Conservation (phyloP, 2,113 vertebrate species). For the Mohoua ochrocephala region DNA sequence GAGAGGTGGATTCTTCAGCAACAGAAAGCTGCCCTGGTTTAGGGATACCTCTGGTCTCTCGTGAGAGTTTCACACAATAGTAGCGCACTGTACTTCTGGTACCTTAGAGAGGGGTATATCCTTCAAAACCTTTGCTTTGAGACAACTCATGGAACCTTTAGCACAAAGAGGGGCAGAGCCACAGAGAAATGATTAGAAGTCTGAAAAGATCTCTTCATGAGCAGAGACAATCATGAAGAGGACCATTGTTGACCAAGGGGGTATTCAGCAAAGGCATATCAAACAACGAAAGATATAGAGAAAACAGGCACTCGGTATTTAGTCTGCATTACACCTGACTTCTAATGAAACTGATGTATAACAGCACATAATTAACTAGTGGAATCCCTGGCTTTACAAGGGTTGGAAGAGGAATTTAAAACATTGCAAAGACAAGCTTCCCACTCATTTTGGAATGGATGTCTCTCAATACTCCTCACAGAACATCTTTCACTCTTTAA, state of each 20-base stretch:
- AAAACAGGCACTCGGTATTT: not conserved
- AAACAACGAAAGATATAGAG: not conserved
- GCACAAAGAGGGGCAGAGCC: not conserved
- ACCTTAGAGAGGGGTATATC: not conserved
- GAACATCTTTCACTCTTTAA: not conserved
- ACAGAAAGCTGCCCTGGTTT: not conserved
- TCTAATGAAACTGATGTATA: not conserved
- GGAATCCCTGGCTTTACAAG: not conserved
- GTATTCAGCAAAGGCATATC: not conserved
- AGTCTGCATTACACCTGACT: not conserved
- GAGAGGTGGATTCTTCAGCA: not conserved
- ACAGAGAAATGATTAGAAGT: not conserved
- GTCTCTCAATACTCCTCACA: not conserved
- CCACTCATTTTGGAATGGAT: not conserved
- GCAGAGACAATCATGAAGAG: not conserved
- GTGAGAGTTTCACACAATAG: not conserved
- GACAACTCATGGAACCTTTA: not conserved
- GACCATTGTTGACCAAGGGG: not conserved
- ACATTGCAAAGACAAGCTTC: not conserved
- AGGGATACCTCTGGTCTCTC: not conserved
- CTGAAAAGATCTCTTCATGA: not conserved
- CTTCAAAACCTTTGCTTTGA: not conserved
- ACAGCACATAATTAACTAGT: not conserved
- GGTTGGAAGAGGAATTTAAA: not conserved
- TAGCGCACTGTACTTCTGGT: not conserved